phyloP scores from a whole-genome alignment of 2,797 vertebrate species.

The Epinephelus malabaricus region DNA sequence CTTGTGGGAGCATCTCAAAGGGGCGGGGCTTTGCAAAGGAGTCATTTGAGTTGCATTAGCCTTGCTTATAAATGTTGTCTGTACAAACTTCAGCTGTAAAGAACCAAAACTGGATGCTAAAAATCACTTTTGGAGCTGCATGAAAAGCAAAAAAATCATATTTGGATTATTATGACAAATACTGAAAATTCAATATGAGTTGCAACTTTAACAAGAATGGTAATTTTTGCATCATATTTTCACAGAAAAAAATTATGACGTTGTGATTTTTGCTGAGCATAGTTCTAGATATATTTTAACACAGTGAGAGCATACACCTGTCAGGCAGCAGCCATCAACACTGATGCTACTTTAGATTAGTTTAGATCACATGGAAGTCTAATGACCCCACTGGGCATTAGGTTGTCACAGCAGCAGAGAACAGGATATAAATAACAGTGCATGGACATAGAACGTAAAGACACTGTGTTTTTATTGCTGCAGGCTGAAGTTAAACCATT shows the following conservation, averaged over 20 bases:
- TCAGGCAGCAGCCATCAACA: constrained; percentile 32
- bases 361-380: constrained; percentile 43
- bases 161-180: no score
- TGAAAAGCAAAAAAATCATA: no score
- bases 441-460: background rate
- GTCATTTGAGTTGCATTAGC: background rate
- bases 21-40: no score
- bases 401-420: constrained; percentile 29
- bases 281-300: no score
- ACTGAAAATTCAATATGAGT: no score
- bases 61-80: constrained; percentile 1
- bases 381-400: constrained; percentile 50
- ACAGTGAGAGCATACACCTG: background rate
- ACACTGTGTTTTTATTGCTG: constrained; percentile 13
- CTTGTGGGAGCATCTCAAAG: no score
- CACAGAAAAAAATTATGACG: no score
- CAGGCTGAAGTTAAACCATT: constrained; percentile 2
- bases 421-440: constrained; percentile 44
- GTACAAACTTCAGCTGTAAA: background rate
- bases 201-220: no score
- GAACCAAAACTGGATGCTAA: background rate
- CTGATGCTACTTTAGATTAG: constrained; percentile 26
- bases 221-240: no score
- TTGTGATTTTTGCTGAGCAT: no score
- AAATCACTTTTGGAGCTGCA: no score